Evolutionary conservation across 1,140 invertebrate species (phyloP).

Genomic region (Mercenaria mercenaria): DNA sequence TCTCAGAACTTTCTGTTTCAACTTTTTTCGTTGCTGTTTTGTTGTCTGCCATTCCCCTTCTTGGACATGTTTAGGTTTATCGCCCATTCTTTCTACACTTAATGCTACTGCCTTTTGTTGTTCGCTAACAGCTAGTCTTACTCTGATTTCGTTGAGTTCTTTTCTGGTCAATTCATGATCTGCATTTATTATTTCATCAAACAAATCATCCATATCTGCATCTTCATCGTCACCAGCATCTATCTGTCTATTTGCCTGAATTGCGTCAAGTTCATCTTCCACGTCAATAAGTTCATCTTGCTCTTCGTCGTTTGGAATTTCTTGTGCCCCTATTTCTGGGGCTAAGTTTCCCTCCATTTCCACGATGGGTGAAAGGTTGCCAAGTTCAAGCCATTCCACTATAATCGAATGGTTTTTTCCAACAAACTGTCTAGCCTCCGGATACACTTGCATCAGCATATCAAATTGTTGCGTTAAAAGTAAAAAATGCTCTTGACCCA

Average conservation of each 20-base stretch:
- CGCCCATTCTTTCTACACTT: constrained; percentile 51
- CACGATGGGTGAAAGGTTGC: constrained; percentile 35
- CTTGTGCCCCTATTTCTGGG: background rate
- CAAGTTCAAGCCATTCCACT: constrained; percentile 69
- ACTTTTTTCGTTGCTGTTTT: constrained; percentile 59
- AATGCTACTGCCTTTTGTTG: constrained; percentile 44
- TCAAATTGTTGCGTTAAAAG: constrained; percentile 53
- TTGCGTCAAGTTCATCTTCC: constrained; percentile 56
- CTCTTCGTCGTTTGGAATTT: background rate
- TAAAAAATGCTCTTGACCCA: constrained; percentile 53
- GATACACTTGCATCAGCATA: constrained; percentile 27
- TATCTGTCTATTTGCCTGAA: constrained; percentile 50
- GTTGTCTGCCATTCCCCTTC: constrained; percentile 26
- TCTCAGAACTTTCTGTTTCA: constrained; percentile 46
- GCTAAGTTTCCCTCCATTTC: constrained; percentile 18
- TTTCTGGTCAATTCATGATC: constrained; percentile 55
- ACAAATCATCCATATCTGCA: constrained; percentile 24
- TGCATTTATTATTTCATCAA: constrained; percentile 43
- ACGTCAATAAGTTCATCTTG: constrained; percentile 49
- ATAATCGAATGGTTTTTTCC: constrained; percentile 56
- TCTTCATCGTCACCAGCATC: constrained; percentile 42
- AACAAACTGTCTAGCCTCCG: background rate
- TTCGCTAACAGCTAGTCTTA: constrained; percentile 23
- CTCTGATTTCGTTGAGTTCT: constrained; percentile 24
- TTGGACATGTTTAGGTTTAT: constrained; percentile 8